Evolutionary conservation across 35 echinoderm and acorn worm species (phyloP).

Genomic region (Strongylocentrotus purpuratus): DNA sequence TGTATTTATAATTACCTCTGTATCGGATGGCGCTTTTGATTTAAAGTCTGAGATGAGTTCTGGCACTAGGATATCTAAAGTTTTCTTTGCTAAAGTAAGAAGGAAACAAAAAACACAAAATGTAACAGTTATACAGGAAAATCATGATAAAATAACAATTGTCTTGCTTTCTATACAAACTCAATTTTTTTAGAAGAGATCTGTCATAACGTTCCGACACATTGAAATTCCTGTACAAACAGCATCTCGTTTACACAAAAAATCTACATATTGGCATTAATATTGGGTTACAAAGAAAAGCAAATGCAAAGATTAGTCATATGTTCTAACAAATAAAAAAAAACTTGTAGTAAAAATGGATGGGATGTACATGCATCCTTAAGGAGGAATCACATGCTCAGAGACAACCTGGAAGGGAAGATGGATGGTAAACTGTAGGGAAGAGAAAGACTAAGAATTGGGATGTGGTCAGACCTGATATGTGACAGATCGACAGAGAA

Average conservation of each 20-base stretch:
- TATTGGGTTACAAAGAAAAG: neutral
- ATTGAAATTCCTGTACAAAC: no score
- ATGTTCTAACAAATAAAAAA: neutral
- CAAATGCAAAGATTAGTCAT: neutral
- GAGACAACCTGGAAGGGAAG: no score
- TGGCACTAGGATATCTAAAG: constrained; percentile 20
- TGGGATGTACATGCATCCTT: no score
- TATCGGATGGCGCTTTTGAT: neutral
- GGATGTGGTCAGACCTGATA: no score
- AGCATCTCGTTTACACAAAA: constrained; percentile 28
- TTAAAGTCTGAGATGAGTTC: constrained; percentile 46
- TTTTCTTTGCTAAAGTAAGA: neutral
- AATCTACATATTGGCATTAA: neutral
- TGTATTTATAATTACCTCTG: neutral
- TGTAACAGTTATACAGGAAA: neutral
- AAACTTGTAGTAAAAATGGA: no score
- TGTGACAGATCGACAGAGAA: no score
- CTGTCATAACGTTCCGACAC: no score
- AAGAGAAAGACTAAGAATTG: no score
- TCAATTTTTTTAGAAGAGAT: neutral
- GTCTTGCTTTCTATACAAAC: no score
- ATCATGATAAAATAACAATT: neutral
- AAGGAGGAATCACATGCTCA: no score
- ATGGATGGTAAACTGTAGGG: no score
- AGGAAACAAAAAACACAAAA: neutral